Percentiles rank a stretch among this genome's conserved stretches.
Evolutionary conservation across 1,140 invertebrate genomes (phyloP).

Genomic region (Drosophila prosaltans): DNA sequence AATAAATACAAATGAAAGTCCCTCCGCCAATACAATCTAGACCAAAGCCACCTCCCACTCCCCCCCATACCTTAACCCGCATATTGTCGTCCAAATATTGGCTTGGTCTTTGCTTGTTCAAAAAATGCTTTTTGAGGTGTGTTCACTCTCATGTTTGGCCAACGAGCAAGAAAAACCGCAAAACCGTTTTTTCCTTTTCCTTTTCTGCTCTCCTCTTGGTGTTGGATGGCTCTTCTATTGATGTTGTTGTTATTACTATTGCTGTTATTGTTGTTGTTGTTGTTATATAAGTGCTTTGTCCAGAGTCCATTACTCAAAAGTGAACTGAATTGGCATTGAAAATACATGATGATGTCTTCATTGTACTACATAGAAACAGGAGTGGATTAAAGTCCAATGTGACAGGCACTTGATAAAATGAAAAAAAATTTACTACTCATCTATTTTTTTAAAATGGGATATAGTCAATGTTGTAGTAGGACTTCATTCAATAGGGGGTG

Average conservation of each 20-base stretch:
- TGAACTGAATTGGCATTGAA: conserved; percentile 50
- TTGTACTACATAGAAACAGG: conserved; percentile 2
- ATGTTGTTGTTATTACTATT: conserved; percentile 28
- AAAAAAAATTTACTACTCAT: too few species aligned
- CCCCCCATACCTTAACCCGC: conserved; percentile 27
- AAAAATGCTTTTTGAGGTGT: conserved; percentile 70
- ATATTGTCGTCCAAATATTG: conserved; percentile 69
- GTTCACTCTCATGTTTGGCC: conserved; percentile 67
- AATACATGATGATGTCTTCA: conserved; percentile 32
- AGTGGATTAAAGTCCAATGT: background rate
- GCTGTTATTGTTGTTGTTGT: conserved; percentile 35
- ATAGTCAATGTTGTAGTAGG: too few species aligned
- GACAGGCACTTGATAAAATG: too few species aligned
- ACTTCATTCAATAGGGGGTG: too few species aligned
- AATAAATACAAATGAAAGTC: conserved; percentile 77
- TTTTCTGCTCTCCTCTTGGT: background rate
- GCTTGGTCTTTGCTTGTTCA: conserved; percentile 55
- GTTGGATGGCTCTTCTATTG: conserved; percentile 6
- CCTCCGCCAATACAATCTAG: conserved; percentile 38
- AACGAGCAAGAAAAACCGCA: conserved; percentile 47
- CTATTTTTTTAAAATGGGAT: too few species aligned
- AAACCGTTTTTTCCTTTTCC: conserved; percentile 11
- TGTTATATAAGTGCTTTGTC: conserved; percentile 43
- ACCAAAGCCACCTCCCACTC: background rate
- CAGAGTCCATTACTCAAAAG: conserved; percentile 62